Percentiles rank a stretch among this genome's conserved stretches.
Conservation (phyloP, 2,113 vertebrate genomes). For the Menidia beryllina region DNA sequence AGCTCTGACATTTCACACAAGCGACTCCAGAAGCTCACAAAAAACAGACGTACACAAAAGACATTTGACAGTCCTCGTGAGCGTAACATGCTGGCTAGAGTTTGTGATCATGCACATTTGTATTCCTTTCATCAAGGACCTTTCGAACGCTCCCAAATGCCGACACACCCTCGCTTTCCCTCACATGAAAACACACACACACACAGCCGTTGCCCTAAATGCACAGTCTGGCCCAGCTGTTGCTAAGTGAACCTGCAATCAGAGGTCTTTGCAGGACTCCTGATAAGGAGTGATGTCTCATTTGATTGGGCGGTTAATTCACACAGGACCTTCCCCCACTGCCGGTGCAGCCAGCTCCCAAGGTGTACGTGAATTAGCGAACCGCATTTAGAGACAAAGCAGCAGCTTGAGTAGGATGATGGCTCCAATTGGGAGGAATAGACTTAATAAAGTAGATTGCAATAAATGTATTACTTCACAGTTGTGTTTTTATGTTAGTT, state of each 20-base stretch:
- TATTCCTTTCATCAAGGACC: slow-evolving; percentile 22
- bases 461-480: too few relatives aligned
- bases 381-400: slow-evolving; percentile 35
- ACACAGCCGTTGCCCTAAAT: neutral
- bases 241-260: slow-evolving; percentile 55
- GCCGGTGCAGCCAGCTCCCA: slow-evolving; percentile 21
- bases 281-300: slow-evolving; percentile 46
- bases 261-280: slow-evolving; percentile 42
- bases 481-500: neutral
- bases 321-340: slow-evolving; percentile 39
- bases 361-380: slow-evolving; percentile 38
- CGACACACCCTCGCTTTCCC: neutral
- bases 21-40: slow-evolving; percentile 30
- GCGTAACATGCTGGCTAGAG: slow-evolving; percentile 5
- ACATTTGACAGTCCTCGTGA: slow-evolving; percentile 6
- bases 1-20: slow-evolving; percentile 59
- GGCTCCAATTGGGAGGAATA: slow-evolving; percentile 13
- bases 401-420: slow-evolving; percentile 27
- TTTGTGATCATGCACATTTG: slow-evolving; percentile 37
- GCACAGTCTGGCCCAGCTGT: slow-evolving; percentile 33
- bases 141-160: slow-evolving; percentile 2
- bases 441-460: too few relatives aligned
- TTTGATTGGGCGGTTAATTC: slow-evolving; percentile 63
- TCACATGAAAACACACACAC: neutral
- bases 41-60: slow-evolving; percentile 5